Conservation (phyloP, 2,888 invertebrate species). For the Hyposoter didymator region DNA sequence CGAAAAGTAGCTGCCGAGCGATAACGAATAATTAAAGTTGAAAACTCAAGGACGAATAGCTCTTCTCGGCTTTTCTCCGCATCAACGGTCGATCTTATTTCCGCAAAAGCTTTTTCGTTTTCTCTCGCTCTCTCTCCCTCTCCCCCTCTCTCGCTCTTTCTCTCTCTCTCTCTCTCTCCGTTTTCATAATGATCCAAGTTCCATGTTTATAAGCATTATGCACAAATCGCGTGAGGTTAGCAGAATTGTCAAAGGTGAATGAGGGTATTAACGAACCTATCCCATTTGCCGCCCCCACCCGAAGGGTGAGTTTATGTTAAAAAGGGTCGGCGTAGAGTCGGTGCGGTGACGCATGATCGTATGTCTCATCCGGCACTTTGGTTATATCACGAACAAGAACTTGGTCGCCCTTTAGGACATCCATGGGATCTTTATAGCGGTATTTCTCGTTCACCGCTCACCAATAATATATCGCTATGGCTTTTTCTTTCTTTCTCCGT, state of each 20-base stretch:
- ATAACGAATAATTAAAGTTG: neutral
- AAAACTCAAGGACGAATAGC: neutral
- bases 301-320: constrained; percentile 22
- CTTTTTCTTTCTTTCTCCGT: constrained; percentile 54
- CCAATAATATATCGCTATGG: constrained; percentile 65
- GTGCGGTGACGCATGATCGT: constrained; percentile 58
- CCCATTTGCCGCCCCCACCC: constrained; percentile 5
- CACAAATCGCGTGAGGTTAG: neutral
- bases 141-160: too few species aligned
- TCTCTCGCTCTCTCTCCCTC: too few species aligned
- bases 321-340: constrained; percentile 10
- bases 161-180: neutral
- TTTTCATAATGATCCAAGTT: neutral
- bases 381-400: constrained; percentile 62
- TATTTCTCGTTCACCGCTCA: constrained; percentile 68
- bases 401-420: constrained; percentile 68
- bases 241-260: neutral
- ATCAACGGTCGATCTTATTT: too few species aligned
- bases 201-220: neutral
- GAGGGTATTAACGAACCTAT: constrained; percentile 16
- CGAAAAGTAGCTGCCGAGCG: neutral
- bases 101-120: too few species aligned
- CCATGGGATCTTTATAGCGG: constrained; percentile 70
- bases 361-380: constrained; percentile 42
- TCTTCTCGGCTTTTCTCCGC: too few species aligned